Conservation (phyloP, 2,888 invertebrate species). For the Rosalia funebris region DNA sequence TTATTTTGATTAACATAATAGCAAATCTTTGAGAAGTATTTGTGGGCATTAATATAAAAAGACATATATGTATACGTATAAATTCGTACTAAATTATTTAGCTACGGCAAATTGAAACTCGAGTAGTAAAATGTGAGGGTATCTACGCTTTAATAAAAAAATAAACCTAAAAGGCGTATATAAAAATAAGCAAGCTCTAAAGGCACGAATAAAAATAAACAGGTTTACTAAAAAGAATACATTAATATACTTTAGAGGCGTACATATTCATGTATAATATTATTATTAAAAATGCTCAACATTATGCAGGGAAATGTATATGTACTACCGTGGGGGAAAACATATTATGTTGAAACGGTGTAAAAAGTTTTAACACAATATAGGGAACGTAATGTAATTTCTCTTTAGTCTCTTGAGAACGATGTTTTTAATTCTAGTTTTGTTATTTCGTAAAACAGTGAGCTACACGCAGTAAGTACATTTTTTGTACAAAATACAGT, state of each 20-base stretch:
- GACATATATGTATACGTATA: no score
- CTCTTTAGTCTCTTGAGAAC: background rate
- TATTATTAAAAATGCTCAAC: no score
- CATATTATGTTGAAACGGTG: background rate
- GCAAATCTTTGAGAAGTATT: no score
- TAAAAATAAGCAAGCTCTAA: background rate
- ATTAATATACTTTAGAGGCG: background rate
- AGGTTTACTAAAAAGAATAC: background rate
- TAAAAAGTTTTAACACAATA: constrained; percentile 6
- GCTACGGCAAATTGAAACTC: no score
- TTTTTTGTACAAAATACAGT: background rate
- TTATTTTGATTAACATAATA: no score
- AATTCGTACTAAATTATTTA: no score
- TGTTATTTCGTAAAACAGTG: background rate
- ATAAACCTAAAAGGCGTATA: no score
- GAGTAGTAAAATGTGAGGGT: background rate
- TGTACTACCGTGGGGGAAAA: background rate
- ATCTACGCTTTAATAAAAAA: background rate
- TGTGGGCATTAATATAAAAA: no score
- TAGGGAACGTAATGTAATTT: background rate
- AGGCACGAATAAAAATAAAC: background rate
- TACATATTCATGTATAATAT: background rate
- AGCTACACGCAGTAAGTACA: background rate
- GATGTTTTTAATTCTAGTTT: background rate
- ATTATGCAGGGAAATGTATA: background rate